These are phyloP conservation scores for Phaedon cochleariae DNA, from an alignment of 2,888 invertebrate genomes.

Conservation along the genomic window DNA sequence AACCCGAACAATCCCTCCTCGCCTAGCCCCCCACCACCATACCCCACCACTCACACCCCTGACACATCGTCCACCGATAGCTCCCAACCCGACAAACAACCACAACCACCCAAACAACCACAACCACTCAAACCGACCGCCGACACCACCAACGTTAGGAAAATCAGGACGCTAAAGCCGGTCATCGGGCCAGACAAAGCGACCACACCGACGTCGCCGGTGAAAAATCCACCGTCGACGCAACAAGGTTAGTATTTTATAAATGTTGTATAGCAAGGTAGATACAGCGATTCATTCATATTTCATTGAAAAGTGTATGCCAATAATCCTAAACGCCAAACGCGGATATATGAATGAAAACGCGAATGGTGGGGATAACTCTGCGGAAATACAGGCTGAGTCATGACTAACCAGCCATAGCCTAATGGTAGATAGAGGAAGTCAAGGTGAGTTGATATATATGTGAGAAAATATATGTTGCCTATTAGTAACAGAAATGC, in stretches of 20 bases:
- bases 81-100: constrained; percentile 32
- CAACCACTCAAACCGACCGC: constrained; percentile 17
- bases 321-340: too few species aligned
- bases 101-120: constrained; percentile 24
- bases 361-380: too few species aligned
- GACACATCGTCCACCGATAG: constrained; percentile 40
- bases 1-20: constrained; percentile 39
- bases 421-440: too few species aligned
- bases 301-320: too few species aligned
- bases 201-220: constrained; percentile 21
- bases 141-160: constrained; percentile 37
- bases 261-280: neutral
- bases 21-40: constrained; percentile 31
- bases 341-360: too few species aligned
- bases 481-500: too few species aligned
- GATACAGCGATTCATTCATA: too few species aligned
- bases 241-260: constrained; percentile 31
- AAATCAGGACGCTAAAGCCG: constrained; percentile 49
- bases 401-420: too few species aligned
- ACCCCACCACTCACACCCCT: constrained; percentile 29
- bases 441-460: too few species aligned
- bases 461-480: too few species aligned
- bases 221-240: constrained; percentile 23
- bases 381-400: too few species aligned
- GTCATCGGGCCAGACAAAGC: constrained; percentile 29